These are phyloP conservation scores for Anarsia innoxiella DNA, from an alignment of 2,888 invertebrate species.

Conservation along the genomic window DNA sequence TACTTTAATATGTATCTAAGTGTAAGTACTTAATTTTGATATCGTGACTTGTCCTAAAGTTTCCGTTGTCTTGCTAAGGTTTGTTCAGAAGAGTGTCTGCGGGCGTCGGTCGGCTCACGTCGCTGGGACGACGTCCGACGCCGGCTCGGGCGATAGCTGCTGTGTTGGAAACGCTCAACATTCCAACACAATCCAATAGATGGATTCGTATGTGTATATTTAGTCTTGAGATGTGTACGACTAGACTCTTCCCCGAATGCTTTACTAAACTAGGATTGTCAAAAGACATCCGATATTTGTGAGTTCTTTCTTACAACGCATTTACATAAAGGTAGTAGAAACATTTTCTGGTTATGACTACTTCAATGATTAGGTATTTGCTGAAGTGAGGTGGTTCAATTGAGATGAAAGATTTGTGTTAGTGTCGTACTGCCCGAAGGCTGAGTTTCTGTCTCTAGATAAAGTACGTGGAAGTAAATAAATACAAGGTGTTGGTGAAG, in stretches of 20 bases:
- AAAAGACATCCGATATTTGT: neutral
- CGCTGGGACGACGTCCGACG: too few species aligned
- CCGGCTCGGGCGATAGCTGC: too few species aligned
- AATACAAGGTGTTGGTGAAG: too few species aligned
- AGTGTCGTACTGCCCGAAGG: too few species aligned
- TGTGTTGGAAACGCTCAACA: conserved; percentile 2
- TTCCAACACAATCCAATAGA: neutral
- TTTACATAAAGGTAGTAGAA: conserved; percentile 1
- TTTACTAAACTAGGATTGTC: neutral
- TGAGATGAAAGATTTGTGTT: too few species aligned
- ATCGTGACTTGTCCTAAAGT: conserved; percentile 54
- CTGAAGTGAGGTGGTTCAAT: too few species aligned
- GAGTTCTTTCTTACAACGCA: neutral
- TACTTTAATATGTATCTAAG: conserved; percentile 25
- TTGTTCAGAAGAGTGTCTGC: conserved; percentile 1
- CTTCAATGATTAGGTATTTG: too few species aligned
- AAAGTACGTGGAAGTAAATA: too few species aligned
- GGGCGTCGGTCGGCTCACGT: conserved; percentile 8
- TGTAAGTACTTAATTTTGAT: conserved; percentile 48
- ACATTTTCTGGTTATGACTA: too few species aligned
- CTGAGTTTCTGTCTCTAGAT: too few species aligned
- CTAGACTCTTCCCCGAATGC: neutral
- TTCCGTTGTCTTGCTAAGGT: conserved; percentile 16
- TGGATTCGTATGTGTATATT: conserved; percentile 8
- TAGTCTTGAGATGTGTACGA: conserved; percentile 5